phyloP scores from a whole-genome alignment of 2,888 invertebrate species.

The Scaptomyza polygonia region DNA sequence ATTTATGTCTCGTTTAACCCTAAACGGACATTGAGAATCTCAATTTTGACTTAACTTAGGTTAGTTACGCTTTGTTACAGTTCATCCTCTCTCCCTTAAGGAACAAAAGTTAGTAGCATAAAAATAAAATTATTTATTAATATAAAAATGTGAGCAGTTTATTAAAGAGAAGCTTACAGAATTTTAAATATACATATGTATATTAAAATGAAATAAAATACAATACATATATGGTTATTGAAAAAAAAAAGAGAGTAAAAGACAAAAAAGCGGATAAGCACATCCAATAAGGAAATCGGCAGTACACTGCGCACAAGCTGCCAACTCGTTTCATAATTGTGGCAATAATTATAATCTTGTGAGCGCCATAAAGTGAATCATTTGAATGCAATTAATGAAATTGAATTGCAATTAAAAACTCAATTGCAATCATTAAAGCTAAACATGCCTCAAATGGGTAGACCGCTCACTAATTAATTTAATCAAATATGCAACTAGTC shows the following conservation, averaged over 20 bases:
- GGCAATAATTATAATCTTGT: conserved; percentile 42
- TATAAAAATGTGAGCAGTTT: no score
- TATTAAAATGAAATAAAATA: conserved; percentile 21
- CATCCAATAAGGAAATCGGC: conserved; percentile 42
- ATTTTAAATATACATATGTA: no score
- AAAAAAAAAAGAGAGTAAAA: background rate
- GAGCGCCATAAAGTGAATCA: conserved; percentile 45
- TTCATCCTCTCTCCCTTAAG: no score
- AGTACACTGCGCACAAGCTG: conserved; percentile 25
- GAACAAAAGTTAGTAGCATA: no score
- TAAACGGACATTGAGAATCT: no score
- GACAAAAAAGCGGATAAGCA: background rate
- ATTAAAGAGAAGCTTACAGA: no score
- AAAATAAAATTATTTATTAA: no score
- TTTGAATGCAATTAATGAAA: conserved; percentile 52
- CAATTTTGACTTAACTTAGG: no score
- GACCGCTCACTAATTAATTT: no score
- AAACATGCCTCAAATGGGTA: background rate
- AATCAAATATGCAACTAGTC: no score
- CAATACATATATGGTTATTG: background rate
- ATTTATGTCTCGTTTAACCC: no score
- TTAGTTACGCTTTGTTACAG: no score
- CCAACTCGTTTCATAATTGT: conserved; percentile 44
- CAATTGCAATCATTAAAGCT: conserved; percentile 39
- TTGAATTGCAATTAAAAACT: conserved; percentile 54